Base-by-base conservation (phyloP, 2,113 vertebrate species). In the Tor tambroides region DNA sequence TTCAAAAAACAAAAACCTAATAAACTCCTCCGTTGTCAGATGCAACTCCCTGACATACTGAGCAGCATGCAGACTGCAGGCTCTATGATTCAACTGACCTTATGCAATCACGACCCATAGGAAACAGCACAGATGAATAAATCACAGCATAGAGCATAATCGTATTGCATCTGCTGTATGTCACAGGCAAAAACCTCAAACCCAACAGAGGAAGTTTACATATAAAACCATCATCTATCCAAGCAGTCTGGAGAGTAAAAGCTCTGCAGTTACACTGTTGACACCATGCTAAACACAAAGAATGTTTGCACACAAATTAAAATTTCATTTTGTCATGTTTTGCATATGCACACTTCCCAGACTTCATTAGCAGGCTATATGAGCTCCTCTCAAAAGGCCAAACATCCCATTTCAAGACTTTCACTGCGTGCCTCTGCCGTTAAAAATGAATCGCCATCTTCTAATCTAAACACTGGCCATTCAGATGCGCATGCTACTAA, bases 391-490 rank as follows among this genome's bases (percentile, higher is more conserved):
- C 88, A 86, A 88, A 91, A 94, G 93, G 94, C 93, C 93, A 94
- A 92, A 85, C 90, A 71, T 87, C 85, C 87, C 86, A 90, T 90
- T 92, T 88, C 87, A 90, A 89, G 90, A 89, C 91, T 85, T 91
- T 90, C 86, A 89, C 92, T 91, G 92, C 88, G 87, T 91, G 90
- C 91, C 87, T 90, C 93, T 91, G 90, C 87, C 86, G 91, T 91
- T 93, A 86, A 84, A 91, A 74, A 93, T 92, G 92, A 92, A 94
- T 94, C 92, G 92, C 92, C 90, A 91, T 94, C 92, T 91, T 92
- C 92, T 94, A 93, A 93, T 95, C 94, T 90, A 93, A 94, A 92
- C 92, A 92, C 90, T 65, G 85, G 61, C 84, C 90, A 90, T 88
- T 85, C 19, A 46, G 88, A 81, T 83, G 88, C 83, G 87, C 88